Base-by-base conservation (phyloP, 2,888 invertebrate genomes). In the Quadroppia sp. region DNA sequence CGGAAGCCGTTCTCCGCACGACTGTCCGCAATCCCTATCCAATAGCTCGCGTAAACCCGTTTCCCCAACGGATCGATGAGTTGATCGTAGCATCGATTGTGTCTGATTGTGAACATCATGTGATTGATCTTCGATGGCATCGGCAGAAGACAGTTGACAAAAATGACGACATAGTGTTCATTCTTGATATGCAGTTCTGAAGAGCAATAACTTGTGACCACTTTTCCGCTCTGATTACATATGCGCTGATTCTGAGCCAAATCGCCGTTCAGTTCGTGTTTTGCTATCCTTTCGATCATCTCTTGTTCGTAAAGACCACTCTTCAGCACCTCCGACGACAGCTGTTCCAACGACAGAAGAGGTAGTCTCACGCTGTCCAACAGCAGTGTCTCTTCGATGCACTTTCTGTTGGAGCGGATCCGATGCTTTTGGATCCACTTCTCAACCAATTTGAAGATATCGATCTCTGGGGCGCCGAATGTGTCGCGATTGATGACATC, bases 51-150 rank as follows among this genome's bases (percentile, higher is more conserved):
- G 17, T 9, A 7, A 3, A 69, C 9, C 6, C n/a, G n/a, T n/a
- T 42, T 42, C n/a, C 13, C 4, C 13, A 1, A 15, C 17, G 13
- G 13, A 25, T 69, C 69, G 23, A 42, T 17, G 17, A 25, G 45
- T n/a, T n/a, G n/a, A n/a, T n/a, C n/a, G n/a, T n/a, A n/a, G n/a
- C n/a, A n/a, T n/a, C n/a, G n/a, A n/a, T n/a, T n/a, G n/a, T n/a
- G n/a, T 25, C 45, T 20, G 20, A 69, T 42, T 11, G n/a, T 20
- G 23, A 69, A 69, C 69, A 69, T 42, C 17, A 69, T 17, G 36
- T 69, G 69, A 69, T 69, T 69, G 69, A 69, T 28, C 36, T 69
- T 69, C 7, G 69, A 36, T n/a, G 69, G 69, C 69, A 69, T 69
- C 28, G 69, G 45, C 15, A 69, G 69, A 40, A 69, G 4, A 45